These are phyloP conservation scores for Cliona cf. orientalis DNA, from an alignment of 37 sponge, comb jelly and placozoan genomes.

Conservation along the genomic window DNA sequence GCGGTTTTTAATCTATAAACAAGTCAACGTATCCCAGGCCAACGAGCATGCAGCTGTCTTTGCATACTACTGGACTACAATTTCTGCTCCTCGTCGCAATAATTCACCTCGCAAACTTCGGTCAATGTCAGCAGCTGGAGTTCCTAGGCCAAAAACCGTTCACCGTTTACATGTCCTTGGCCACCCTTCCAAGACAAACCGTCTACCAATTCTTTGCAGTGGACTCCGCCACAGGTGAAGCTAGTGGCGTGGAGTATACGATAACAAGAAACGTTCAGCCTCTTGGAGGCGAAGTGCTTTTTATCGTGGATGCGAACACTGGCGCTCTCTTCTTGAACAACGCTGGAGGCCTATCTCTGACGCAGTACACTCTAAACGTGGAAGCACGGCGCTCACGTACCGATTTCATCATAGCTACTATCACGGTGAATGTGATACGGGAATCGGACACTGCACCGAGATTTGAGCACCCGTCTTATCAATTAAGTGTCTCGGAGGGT, in stretches of 20 bases:
- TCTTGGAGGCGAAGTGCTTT: neutral
- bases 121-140: neutral
- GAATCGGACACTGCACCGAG: conserved; percentile 24
- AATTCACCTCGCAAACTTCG: neutral
- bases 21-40: too few relatives aligned
- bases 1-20: too few relatives aligned
- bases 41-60: too few relatives aligned
- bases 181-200: neutral
- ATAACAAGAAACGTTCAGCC: neutral
- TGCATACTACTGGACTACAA: too few relatives aligned
- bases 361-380: conserved; percentile 26
- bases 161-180: conserved; percentile 31
- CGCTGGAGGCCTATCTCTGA: neutral
- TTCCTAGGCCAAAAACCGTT: conserved; percentile 63
- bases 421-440: conserved; percentile 18
- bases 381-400: conserved; percentile 10
- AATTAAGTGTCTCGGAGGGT: conserved; percentile 18
- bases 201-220: conserved; percentile 52
- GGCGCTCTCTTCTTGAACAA: neutral
- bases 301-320: neutral
- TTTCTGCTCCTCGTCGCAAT: too few relatives aligned
- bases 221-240: neutral
- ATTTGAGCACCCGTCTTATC: conserved; percentile 41
- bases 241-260: conserved; percentile 19
- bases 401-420: neutral